Evolutionary conservation across 2,113 vertebrate species (phyloP).

Genomic region (Eupsittula cactorum): DNA sequence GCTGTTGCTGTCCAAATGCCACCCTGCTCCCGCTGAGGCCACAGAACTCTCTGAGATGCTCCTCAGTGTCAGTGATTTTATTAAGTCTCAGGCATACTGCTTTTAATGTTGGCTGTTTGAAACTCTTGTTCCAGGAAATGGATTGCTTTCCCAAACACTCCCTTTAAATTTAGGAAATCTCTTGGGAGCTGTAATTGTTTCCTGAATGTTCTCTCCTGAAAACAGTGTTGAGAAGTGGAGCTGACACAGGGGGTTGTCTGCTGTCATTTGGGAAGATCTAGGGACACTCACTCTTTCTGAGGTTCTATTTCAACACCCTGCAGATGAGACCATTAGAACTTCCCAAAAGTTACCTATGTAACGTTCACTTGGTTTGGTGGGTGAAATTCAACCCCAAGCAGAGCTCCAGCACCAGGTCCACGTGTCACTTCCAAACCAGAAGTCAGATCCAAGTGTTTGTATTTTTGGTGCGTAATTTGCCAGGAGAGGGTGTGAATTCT

Average conservation of each 20-base stretch:
- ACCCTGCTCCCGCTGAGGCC: accelerated
- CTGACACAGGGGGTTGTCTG: background rate
- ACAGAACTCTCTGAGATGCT: accelerated
- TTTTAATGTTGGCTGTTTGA: background rate
- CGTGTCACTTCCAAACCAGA: background rate
- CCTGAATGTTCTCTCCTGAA: background rate
- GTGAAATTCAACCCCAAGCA: conserved; percentile 17
- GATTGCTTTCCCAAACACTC: background rate
- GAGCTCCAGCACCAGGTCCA: conserved; percentile 44
- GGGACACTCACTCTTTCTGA: background rate
- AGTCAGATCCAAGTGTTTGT: background rate
- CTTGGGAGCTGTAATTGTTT: background rate
- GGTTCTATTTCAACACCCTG: background rate
- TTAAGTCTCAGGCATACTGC: background rate
- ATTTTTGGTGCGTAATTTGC: background rate
- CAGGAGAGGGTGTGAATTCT: background rate
- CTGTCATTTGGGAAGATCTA: background rate
- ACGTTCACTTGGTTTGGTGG: background rate
- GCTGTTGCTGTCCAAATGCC: background rate
- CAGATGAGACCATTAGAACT: background rate
- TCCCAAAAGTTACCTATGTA: background rate
- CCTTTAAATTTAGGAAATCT: background rate
- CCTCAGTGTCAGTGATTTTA: background rate
- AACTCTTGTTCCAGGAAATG: background rate
- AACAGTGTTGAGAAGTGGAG: background rate